Percentiles rank a stretch among this genome's conserved stretches.
phyloP scores from a whole-genome alignment of 2,797 vertebrate genomes.

The Pseudomugil gertrudae region DNA sequence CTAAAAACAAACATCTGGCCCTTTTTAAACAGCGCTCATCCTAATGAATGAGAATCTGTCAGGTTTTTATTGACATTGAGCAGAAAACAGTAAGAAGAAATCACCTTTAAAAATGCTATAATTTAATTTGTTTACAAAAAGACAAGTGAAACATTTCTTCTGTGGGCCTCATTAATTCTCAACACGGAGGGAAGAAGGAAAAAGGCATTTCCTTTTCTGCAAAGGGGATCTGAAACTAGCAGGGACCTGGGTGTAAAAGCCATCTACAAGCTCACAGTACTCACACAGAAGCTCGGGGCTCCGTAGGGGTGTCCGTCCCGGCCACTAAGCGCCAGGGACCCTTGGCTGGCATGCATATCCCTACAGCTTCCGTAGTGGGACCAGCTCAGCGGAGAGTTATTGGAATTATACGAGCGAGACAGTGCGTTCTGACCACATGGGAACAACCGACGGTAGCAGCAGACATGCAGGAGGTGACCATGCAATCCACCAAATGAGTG shows the following conservation, averaged over 20 bases:
- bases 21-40: constrained; percentile 48
- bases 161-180: constrained; percentile 45
- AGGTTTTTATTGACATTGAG: background rate
- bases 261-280: constrained; percentile 79
- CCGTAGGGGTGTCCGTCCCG: constrained; percentile 90
- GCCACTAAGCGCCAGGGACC: constrained; percentile 91
- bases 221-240: constrained; percentile 63
- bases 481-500: constrained; percentile 63
- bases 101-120: background rate
- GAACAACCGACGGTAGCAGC: constrained; percentile 44
- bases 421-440: constrained; percentile 87
- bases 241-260: constrained; percentile 27
- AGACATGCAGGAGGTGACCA: constrained; percentile 54
- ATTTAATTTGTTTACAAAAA: constrained; percentile 43
- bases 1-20: constrained; percentile 20
- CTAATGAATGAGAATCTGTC: constrained; percentile 3
- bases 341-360: constrained; percentile 95
- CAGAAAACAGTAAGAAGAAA: too few species aligned
- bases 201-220: constrained; percentile 44
- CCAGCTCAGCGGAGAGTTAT: constrained; percentile 90
- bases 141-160: constrained; percentile 47
- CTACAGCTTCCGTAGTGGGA: constrained; percentile 94
- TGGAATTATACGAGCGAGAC: constrained; percentile 97
- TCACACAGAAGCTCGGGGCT: constrained; percentile 91
- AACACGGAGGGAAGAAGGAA: constrained; percentile 46